These are phyloP conservation scores for Apeira syringaria DNA, from an alignment of 2,888 invertebrate genomes.

Conservation along the genomic window DNA sequence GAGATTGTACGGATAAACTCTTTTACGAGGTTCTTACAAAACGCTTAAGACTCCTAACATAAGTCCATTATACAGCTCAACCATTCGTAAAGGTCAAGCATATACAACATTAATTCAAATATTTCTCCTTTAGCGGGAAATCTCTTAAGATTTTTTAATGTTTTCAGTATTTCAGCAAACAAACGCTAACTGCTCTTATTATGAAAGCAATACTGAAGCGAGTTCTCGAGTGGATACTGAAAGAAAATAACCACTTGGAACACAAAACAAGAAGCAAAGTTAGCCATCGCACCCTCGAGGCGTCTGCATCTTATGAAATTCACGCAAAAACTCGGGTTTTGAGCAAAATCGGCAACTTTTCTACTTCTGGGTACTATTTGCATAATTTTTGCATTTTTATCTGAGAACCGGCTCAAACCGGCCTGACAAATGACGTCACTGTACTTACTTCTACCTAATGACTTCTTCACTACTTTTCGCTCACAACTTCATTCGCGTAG, in stretches of 20 bases:
- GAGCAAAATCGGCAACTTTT: constrained; percentile 34
- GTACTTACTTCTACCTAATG: background rate
- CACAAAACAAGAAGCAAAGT: constrained; percentile 10
- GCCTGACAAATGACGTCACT: constrained; percentile 1
- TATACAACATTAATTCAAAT: background rate
- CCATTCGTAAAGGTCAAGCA: too few relatives aligned
- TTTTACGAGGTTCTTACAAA: too few relatives aligned
- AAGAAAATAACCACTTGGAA: constrained; percentile 22
- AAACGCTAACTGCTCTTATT: constrained; percentile 17
- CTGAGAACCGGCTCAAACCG: constrained; percentile 4
- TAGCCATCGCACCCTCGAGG: constrained; percentile 28
- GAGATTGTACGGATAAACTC: too few relatives aligned
- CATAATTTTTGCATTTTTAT: constrained; percentile 63
- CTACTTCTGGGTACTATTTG: constrained; percentile 44
- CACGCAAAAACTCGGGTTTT: constrained; percentile 35
- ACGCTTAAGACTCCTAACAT: too few relatives aligned
- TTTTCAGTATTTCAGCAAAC: constrained; percentile 4
- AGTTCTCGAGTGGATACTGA: constrained; percentile 17
- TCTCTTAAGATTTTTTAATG: background rate
- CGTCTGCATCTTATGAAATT: constrained; percentile 35
- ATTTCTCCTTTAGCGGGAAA: background rate
- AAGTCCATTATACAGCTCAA: too few relatives aligned
- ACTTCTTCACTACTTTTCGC: background rate
- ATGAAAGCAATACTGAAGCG: constrained; percentile 16
- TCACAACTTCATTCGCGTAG: too few relatives aligned